Base-by-base conservation (phyloP, 2,888 invertebrate genomes). In the Nemotelus pantherinus region DNA sequence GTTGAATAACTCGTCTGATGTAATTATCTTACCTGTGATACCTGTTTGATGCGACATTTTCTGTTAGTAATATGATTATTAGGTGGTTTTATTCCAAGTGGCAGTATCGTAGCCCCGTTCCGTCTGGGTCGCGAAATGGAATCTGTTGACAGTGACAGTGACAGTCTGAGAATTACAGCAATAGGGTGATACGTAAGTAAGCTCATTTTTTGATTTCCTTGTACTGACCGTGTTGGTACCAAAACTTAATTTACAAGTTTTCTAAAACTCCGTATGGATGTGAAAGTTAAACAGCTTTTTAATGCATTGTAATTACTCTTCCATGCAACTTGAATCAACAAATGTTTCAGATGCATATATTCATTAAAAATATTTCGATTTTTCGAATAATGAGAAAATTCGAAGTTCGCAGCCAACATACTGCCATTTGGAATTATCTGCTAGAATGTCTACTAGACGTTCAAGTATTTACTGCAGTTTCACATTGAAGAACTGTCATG, bases 1-100 rank as follows among this genome's bases (percentile, higher is more conserved):
- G 45, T 5, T 45, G 25, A 25, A 25, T 25, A 25, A 25, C 25
- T 25, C 25, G 25, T 25, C 25, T 44, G 43, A 39, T 4, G 2
- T 58, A 25, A 58, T 53, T 53, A 53, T 77, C 80, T 79, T 89
- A 95, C 95, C 94, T 91, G 92, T 93, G 82, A 96, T 95, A 85
- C 95, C 95, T 25, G 95, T 95, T 90, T 95, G 95, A 86, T 95
- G 95, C 85, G 95, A 95, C 95, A 95, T 95, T 85, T 83, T 89
- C 80, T 47, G 39, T 63, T 63, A 63, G 43, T 55, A 71, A 71
- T 68, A 50, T 39, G 50, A 68, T 50, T 48, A 48, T 65, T 3
- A 68, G 39, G 76, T 50, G 10, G 39, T 25, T 48, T 50, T 68
- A 48, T 48, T 25, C 50, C 47, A 68, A 68, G n/a, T 58, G 25